A percentile compares a stretch with the other conserved stretches of the same genome.
Conservation (phyloP, 1,140 invertebrate genomes). For the Octopus sinensis region DNA sequence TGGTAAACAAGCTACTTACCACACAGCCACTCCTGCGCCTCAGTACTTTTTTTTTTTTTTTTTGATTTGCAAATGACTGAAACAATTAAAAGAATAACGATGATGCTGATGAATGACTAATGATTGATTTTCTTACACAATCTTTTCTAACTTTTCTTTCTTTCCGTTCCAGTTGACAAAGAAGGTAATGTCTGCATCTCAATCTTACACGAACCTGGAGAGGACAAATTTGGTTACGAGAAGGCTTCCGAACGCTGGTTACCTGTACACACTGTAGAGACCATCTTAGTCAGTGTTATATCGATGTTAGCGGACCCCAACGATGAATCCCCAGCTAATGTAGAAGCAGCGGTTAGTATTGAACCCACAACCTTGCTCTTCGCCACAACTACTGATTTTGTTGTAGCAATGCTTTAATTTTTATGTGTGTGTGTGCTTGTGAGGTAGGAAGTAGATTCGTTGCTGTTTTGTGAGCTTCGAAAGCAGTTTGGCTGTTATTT, state of each 20-base stretch:
- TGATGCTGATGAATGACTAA: not conserved
- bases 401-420: too few relatives aligned
- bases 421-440: too few relatives aligned
- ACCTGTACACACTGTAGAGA: slow-evolving; percentile 98
- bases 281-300: slow-evolving; percentile 86
- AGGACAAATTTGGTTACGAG: slow-evolving; percentile 99
- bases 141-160: not conserved
- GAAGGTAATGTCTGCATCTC: slow-evolving; percentile 99
- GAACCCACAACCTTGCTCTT: too few relatives aligned
- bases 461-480: too few relatives aligned
- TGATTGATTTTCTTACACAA: not conserved
- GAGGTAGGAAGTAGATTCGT: too few relatives aligned
- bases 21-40: too few relatives aligned
- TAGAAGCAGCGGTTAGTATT: slow-evolving; percentile 93
- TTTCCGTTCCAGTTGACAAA: slow-evolving; percentile 78
- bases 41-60: too few relatives aligned
- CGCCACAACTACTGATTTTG: too few relatives aligned
- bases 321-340: slow-evolving; percentile 99
- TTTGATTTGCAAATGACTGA: too few relatives aligned
- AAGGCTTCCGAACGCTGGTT: slow-evolving; percentile 98
- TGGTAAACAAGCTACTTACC: too few relatives aligned
- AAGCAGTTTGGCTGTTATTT: too few relatives aligned
- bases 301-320: slow-evolving; percentile 94
- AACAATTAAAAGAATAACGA: not conserved
- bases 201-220: slow-evolving; percentile 97